A percentile compares a stretch with the other conserved stretches of the same genome.
phyloP scores from a whole-genome alignment of 1,140 invertebrate species.

The Ridgeia piscesae region DNA sequence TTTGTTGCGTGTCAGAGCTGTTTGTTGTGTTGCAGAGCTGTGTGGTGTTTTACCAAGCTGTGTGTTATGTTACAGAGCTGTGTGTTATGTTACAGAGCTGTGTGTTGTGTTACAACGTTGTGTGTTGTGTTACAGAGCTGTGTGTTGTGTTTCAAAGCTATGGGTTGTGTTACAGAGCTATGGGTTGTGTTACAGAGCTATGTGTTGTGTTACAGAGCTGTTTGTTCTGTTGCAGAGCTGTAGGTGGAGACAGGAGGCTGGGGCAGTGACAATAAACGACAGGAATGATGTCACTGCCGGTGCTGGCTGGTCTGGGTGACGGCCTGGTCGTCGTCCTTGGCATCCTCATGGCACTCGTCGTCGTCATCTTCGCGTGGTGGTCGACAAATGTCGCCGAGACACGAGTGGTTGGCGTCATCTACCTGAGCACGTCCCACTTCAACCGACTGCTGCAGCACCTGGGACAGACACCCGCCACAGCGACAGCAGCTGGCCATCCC shows the following conservation, averaged over 20 bases:
- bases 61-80: no score
- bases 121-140: no score
- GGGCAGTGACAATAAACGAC: conserved; percentile 55
- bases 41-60: no score
- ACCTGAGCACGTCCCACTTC: not conserved
- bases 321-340: conserved; percentile 64
- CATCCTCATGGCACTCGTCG: conserved; percentile 58
- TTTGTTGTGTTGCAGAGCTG: no score
- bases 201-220: no score
- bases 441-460: not conserved
- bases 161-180: no score
- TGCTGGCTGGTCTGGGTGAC: not conserved
- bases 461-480: not conserved
- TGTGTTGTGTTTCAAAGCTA: no score
- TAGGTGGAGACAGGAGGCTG: conserved; percentile 72
- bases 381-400: conserved; percentile 65
- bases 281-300: not conserved
- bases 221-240: not conserved
- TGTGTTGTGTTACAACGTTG: no score
- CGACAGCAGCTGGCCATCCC: not conserved
- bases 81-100: no score
- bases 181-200: no score
- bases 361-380: conserved; percentile 72
- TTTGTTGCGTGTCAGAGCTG: no score
- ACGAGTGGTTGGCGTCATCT: not conserved